Percentiles rank a stretch among this genome's conserved stretches.
Conservation (phyloP, 2,113 vertebrate species). For the Gymnogyps californianus region DNA sequence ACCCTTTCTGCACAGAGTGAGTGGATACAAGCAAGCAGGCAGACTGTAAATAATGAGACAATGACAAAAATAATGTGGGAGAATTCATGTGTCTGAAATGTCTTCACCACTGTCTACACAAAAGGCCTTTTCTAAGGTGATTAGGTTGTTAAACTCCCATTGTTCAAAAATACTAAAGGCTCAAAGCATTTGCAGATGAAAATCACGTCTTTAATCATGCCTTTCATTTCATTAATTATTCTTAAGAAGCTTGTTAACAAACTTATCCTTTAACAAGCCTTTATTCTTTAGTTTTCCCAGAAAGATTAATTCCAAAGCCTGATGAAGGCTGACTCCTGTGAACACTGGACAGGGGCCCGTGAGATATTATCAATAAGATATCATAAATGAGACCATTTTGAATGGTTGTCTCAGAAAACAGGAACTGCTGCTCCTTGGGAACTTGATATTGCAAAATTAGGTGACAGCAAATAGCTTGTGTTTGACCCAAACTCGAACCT, state of each 20-base stretch:
- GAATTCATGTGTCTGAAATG: background rate
- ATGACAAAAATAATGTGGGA: background rate
- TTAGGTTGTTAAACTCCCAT: background rate
- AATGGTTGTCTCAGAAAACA: background rate
- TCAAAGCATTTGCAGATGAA: background rate
- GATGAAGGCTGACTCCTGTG: background rate
- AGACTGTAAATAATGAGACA: background rate
- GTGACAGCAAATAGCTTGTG: background rate
- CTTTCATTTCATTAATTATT: slow-evolving; percentile 8
- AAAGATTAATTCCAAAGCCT: background rate
- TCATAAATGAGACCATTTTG: background rate
- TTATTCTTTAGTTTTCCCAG: slow-evolving; percentile 21
- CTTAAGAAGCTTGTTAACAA: slow-evolving; percentile 4
- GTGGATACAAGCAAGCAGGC: background rate
- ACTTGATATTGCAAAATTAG: background rate
- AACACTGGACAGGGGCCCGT: background rate
- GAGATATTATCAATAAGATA: background rate
- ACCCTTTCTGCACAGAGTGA: background rate
- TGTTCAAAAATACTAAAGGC: background rate
- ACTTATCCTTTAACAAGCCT: background rate
- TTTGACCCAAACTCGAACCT: background rate
- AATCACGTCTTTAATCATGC: background rate
- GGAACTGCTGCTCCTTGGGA: background rate
- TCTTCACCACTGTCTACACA: background rate
- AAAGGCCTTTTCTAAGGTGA: background rate